Evolutionary conservation across 2,113 vertebrate genomes (phyloP).

Genomic region (Pogonocichla stellata): DNA sequence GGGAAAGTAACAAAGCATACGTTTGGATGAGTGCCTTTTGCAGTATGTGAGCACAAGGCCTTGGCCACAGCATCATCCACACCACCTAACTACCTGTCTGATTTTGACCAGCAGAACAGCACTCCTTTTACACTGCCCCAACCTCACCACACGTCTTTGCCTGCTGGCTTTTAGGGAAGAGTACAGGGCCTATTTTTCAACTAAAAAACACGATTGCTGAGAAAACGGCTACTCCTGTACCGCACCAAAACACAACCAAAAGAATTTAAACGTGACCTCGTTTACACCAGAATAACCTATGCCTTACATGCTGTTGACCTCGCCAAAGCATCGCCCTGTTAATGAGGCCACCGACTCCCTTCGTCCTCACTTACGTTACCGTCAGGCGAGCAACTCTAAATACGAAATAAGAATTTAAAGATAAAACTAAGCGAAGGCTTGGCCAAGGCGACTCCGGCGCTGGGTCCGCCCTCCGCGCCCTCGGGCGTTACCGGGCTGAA

Average conservation of each 20-base stretch:
- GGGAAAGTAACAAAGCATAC: rapidly evolving
- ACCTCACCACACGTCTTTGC: rapidly evolving
- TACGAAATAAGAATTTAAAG: rapidly evolving
- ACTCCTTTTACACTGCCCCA: neutral
- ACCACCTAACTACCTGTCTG: neutral
- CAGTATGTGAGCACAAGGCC: rapidly evolving
- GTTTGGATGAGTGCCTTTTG: rapidly evolving
- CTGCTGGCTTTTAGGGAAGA: no score
- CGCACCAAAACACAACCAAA: rapidly evolving
- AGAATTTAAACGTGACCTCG: rapidly evolving
- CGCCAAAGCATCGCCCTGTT: neutral
- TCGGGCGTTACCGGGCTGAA: neutral
- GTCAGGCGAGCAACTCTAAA: neutral
- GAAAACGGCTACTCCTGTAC: neutral
- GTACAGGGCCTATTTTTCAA: rapidly evolving
- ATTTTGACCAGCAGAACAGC: rapidly evolving
- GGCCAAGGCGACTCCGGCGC: no score
- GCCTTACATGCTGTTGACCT: rapidly evolving
- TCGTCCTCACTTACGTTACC: rapidly evolving
- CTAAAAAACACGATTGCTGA: rapidly evolving
- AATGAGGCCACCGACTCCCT: rapidly evolving
- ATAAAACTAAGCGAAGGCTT: rapidly evolving
- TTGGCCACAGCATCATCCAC: rapidly evolving
- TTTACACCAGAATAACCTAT: rapidly evolving
- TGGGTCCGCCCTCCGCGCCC: neutral